phyloP scores from a whole-genome alignment of 2,888 invertebrate species.

The Agrotis segetum region DNA sequence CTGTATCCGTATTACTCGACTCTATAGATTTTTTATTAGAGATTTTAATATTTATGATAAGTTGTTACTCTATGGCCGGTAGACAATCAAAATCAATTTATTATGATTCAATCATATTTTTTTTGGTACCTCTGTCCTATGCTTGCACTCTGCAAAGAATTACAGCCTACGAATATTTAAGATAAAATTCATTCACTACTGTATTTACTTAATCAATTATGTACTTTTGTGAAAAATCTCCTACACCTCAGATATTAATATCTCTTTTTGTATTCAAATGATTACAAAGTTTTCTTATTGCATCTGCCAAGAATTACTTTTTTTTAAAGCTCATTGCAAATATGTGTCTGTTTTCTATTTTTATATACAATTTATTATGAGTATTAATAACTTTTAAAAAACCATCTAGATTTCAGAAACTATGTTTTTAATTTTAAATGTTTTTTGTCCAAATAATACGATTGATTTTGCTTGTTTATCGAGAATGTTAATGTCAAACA shows the following conservation, averaged over 20 bases:
- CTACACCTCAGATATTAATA: neutral
- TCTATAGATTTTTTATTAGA: slow-evolving; percentile 22
- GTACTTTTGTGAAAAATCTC: neutral
- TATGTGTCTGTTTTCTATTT: neutral
- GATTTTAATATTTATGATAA: neutral
- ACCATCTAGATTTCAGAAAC: neutral
- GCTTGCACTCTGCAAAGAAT: slow-evolving; percentile 7
- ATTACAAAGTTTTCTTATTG: slow-evolving; percentile 4
- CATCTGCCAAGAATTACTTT: neutral
- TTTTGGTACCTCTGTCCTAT: neutral
- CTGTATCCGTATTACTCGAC: slow-evolving; percentile 33
- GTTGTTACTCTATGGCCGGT: neutral
- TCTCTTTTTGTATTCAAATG: neutral
- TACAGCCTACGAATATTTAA: neutral
- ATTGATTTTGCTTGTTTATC: slow-evolving; percentile 28
- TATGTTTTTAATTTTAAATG: neutral
- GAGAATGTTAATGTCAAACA: neutral
- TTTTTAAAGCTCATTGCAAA: neutral
- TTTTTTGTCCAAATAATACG: neutral
- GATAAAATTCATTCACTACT: neutral
- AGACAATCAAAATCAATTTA: slow-evolving; percentile 9
- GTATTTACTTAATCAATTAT: neutral
- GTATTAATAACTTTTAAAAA: neutral
- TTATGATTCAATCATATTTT: neutral
- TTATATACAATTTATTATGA: neutral